Evolutionary conservation across 2,888 invertebrate species (phyloP).

Genomic region (Cryptocephalus moraei): DNA sequence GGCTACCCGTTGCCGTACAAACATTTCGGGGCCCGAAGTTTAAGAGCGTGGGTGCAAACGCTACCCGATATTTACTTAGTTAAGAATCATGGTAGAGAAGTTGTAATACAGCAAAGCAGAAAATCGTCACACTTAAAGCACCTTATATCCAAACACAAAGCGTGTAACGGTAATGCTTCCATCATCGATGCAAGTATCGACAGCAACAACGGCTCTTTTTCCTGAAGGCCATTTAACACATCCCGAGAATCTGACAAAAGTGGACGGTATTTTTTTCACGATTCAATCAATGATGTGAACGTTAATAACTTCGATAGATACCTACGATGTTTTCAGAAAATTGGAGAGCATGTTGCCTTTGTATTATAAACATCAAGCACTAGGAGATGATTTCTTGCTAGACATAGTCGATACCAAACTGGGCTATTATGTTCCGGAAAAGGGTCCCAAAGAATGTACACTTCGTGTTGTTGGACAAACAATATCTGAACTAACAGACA

Average conservation of each 20-base stretch:
- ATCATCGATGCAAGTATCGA: no score
- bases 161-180: no score
- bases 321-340: constrained; percentile 20
- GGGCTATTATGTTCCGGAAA: constrained; percentile 24
- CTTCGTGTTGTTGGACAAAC: constrained; percentile 21
- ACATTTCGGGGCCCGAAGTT: constrained; percentile 19
- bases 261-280: constrained; percentile 18
- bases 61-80: constrained; percentile 23
- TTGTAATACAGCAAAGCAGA: constrained; percentile 21
- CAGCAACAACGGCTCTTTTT: no score
- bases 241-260: constrained; percentile 5
- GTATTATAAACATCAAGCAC: constrained; percentile 26
- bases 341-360: constrained; percentile 25
- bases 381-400: constrained; percentile 27
- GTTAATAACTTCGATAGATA: constrained; percentile 16
- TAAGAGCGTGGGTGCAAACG: constrained; percentile 21
- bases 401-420: constrained; percentile 26
- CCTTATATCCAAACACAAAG: constrained; percentile 21
- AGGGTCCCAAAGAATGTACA: constrained; percentile 22
- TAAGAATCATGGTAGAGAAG: constrained; percentile 18
- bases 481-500: constrained; percentile 20
- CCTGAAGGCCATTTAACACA: no score
- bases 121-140: constrained; percentile 24
- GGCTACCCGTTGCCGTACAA: constrained; percentile 22
- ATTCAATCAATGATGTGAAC: constrained; percentile 17